Conservation (phyloP, 2,797 vertebrate genomes). For the Lacerta viridis region DNA sequence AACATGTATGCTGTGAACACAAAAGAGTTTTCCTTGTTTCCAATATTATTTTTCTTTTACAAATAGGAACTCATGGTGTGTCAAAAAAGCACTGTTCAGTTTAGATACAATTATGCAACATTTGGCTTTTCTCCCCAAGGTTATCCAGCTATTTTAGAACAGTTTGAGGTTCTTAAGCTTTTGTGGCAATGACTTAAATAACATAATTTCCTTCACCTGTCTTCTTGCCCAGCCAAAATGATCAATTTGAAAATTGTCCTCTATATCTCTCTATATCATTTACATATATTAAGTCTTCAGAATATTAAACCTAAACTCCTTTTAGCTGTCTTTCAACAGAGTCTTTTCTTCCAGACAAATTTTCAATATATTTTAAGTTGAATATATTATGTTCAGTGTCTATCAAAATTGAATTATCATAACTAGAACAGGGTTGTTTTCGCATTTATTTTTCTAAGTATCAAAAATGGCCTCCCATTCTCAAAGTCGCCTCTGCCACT, state of each 20-base stretch:
- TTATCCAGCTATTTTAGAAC: neutral
- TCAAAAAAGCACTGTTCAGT: slow-evolving; percentile 39
- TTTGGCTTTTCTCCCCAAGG: neutral
- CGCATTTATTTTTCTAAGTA: neutral
- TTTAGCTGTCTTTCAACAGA: neutral
- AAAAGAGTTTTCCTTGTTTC: slow-evolving; percentile 26
- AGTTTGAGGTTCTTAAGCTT: neutral
- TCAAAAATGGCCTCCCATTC: neutral
- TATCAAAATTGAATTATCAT: neutral
- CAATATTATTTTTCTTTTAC: slow-evolving; percentile 13
- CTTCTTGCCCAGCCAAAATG: neutral
- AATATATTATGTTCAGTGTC: too few species aligned
- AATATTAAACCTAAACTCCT: neutral
- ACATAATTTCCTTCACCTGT: neutral
- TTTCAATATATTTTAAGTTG: neutral
- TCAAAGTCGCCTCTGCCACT: neutral
- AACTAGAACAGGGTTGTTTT: neutral
- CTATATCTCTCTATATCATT: neutral
- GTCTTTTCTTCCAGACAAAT: neutral
- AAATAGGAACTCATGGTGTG: slow-evolving; percentile 37
- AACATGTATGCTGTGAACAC: slow-evolving; percentile 14
- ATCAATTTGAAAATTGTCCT: neutral
- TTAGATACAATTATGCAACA: slow-evolving; percentile 45
- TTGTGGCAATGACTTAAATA: neutral
- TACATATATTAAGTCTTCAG: neutral